These are phyloP conservation scores for Cepphus grylle DNA, from an alignment of 2,113 vertebrate species.

Conservation along the genomic window DNA sequence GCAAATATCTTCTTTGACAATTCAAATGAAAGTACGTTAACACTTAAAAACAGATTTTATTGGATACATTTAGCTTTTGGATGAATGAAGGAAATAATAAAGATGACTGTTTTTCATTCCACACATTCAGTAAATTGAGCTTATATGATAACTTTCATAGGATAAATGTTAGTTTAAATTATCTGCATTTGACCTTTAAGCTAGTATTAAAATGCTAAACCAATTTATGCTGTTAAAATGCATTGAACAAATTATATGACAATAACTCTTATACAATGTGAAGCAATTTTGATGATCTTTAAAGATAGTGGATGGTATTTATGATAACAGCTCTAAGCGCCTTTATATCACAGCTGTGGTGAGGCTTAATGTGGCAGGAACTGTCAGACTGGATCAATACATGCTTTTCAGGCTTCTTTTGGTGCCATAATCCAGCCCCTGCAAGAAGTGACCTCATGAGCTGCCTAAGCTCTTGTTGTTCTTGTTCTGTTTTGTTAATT, in stretches of 20 bases:
- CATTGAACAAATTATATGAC: slow-evolving; percentile 80
- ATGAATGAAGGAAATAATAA: slow-evolving; percentile 31
- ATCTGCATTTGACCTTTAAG: slow-evolving; percentile 86
- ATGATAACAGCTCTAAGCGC: slow-evolving; percentile 85
- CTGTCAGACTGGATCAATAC: slow-evolving; percentile 88
- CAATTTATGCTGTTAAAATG: slow-evolving; percentile 81
- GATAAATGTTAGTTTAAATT: slow-evolving; percentile 81
- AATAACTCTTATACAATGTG: slow-evolving; percentile 79
- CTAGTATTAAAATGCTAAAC: slow-evolving; percentile 81
- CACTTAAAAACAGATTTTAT: not conserved
- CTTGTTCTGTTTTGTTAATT: slow-evolving; percentile 78
- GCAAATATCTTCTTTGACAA: not conserved
- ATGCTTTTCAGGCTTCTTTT: slow-evolving; percentile 87
- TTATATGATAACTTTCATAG: slow-evolving; percentile 74
- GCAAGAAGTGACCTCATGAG: slow-evolving; percentile 88
- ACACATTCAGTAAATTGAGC: slow-evolving; percentile 68
- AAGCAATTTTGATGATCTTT: slow-evolving; percentile 83
- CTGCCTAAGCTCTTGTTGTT: slow-evolving; percentile 82
- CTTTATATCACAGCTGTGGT: slow-evolving; percentile 85
- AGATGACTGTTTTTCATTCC: slow-evolving; percentile 17
- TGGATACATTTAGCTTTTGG: not conserved
- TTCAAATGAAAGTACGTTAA: not conserved
- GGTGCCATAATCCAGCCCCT: slow-evolving; percentile 85
- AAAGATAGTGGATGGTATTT: slow-evolving; percentile 86
- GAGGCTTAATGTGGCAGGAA: slow-evolving; percentile 85